Conservation (phyloP, 2,888 invertebrate species). For the Saturnia pavonia region DNA sequence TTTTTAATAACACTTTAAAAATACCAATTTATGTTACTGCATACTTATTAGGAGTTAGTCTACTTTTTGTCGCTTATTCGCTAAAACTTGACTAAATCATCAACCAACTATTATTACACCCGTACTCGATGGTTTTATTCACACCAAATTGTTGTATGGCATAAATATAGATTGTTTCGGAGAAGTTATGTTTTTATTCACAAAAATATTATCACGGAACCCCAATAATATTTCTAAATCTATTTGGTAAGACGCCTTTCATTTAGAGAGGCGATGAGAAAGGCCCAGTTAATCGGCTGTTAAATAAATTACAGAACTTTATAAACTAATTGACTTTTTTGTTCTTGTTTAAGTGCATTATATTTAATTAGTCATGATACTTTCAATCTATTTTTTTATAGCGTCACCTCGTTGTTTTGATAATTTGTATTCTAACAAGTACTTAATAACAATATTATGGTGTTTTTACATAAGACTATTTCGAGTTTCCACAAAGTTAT, state of each 20-base stretch:
- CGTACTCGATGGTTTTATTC: too few relatives aligned
- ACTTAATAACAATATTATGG: neutral
- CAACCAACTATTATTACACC: too few relatives aligned
- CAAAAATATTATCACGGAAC: neutral
- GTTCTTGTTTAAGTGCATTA: constrained; percentile 24
- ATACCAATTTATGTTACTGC: neutral
- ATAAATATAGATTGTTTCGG: neutral
- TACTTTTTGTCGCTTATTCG: too few relatives aligned
- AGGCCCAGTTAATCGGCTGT: constrained; percentile 38
- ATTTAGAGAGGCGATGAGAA: constrained; percentile 49
- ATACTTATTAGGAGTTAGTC: neutral
- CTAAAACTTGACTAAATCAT: too few relatives aligned
- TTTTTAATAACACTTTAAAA: too few relatives aligned
- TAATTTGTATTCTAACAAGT: neutral
- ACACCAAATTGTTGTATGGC: neutral
- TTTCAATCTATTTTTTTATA: constrained; percentile 7
- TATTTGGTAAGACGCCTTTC: constrained; percentile 41
- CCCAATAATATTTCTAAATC: constrained; percentile 28
- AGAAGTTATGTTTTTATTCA: neutral
- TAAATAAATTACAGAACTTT: constrained; percentile 35
- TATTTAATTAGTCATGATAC: constrained; percentile 13
- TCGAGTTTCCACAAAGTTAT: neutral
- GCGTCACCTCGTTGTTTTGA: neutral
- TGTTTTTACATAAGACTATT: too few relatives aligned
- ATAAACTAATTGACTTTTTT: constrained; percentile 26